phyloP scores from a whole-genome alignment of 2,113 vertebrate genomes.

The Dolichotis patagonum region DNA sequence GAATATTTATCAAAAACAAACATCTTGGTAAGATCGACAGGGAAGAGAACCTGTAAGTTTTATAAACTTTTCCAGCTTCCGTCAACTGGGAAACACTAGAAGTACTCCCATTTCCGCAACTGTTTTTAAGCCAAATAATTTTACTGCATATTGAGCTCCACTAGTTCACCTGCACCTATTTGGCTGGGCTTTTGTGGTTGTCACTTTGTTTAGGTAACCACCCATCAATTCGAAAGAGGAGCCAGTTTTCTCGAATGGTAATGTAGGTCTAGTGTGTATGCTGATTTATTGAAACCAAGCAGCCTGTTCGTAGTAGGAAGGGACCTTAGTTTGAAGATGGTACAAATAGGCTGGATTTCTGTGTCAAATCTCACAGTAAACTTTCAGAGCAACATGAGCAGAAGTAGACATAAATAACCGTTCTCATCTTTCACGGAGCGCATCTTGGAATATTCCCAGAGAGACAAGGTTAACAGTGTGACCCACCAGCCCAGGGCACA shows the following conservation, averaged over 20 bases:
- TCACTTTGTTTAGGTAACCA: not conserved
- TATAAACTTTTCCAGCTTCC: not conserved
- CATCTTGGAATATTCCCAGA: not conserved
- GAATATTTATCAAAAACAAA: slow-evolving; percentile 54
- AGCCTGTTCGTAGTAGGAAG: not conserved
- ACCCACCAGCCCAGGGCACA: not conserved
- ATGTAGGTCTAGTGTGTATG: not conserved
- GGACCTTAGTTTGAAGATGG: not conserved
- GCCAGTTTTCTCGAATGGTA: slow-evolving; percentile 19
- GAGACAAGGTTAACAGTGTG: not conserved
- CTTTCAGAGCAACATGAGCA: slow-evolving; percentile 18
- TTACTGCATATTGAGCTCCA: not conserved
- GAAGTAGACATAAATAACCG: not conserved
- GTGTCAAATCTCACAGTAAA: slow-evolving; percentile 34
- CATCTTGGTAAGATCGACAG: not conserved
- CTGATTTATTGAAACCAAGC: slow-evolving; percentile 37
- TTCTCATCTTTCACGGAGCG: not conserved
- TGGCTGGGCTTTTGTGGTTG: not conserved
- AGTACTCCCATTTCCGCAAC: slow-evolving; percentile 13
- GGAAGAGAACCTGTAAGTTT: not conserved
- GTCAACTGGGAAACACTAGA: not conserved
- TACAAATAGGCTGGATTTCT: not conserved
- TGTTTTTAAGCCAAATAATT: slow-evolving; percentile 48
- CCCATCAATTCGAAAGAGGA: not conserved
- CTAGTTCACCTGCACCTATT: not conserved